Evolutionary conservation across 2,888 invertebrate species (phyloP), one percentile per base, ranked within the genome.

Genomic region (Amblyjoppa fuscipennis): DNA sequence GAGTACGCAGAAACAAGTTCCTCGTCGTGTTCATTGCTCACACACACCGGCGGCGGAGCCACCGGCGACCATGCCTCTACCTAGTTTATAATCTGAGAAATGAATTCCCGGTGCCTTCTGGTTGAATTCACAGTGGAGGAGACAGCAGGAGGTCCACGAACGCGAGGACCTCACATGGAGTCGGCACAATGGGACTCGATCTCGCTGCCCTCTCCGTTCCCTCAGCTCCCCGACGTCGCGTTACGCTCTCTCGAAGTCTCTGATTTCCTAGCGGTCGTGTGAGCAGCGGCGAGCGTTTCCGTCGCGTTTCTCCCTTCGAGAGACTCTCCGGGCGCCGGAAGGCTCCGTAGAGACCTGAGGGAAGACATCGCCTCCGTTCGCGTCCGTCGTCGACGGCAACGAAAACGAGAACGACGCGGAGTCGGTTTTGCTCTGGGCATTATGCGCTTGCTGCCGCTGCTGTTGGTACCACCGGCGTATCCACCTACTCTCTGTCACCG

Each of bases 91-190:
- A 91, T 89, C 90, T 88, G 87, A 89, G 90, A 89, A 91, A 92
- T 90, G 89, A 90, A 91, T 92, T 91, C 89, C 90, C 79, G 74
- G 66, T 84, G 87, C 87, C 88, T 88, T 88, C 89, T 85, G 89
- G 87, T 83, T 85, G 87, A 88, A 89, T 91, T 89, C 89, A 88
- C 86, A 89, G 87, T 82, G 69, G 69, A 80, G 76, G 83, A 85
- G 90, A 71, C 91, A 85, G 89, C 91, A 86, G 92, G 92, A 90
- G 91, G 90, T 92, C 90, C 84, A 83, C 85, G 84, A 87, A 87
- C 80, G 76, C 86, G 86, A 70, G 84, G 92, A 91, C 91, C 92
- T 90, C 92, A 92, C 92, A 91, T 90, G 89, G 90, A 69, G 90
- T 88, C 20, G 64, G 77, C 81, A 91, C 91, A 92, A 92, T 92